Evolutionary conservation across 2,113 vertebrate genomes (phyloP).

Genomic region (Spheniscus mendiculus): DNA sequence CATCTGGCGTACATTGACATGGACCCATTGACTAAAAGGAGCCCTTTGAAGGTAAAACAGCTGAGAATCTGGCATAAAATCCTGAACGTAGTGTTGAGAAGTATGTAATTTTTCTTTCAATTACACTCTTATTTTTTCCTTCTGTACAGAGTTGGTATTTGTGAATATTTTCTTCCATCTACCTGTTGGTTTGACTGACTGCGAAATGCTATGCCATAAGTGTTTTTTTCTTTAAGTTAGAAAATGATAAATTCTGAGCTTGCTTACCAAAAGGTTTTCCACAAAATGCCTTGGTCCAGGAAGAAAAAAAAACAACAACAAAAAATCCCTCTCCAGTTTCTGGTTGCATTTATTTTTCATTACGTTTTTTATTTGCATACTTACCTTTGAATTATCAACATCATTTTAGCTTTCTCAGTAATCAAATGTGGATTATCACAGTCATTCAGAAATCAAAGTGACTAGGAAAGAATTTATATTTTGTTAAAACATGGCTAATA

Average conservation of each 20-base stretch:
- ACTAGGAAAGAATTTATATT: not conserved
- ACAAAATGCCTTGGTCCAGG: not conserved
- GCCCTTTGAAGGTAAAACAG: not conserved
- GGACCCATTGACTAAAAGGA: not conserved
- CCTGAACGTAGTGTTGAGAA: not conserved
- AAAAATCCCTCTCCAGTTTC: not conserved
- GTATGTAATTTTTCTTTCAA: not conserved
- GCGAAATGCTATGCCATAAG: not conserved
- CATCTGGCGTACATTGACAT: not conserved
- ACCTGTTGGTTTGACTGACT: not conserved
- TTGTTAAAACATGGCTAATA: conserved; percentile 37
- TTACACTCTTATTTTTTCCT: not conserved
- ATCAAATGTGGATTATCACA: conserved; percentile 35
- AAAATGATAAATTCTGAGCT: not conserved
- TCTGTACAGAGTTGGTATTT: not conserved
- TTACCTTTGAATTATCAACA: conserved; percentile 31
- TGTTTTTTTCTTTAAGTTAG: not conserved
- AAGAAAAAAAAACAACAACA: not conserved
- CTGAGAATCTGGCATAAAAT: not conserved
- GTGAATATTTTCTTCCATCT: not conserved
- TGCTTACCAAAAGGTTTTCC: not conserved
- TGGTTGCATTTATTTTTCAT: conserved; percentile 13
- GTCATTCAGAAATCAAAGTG: conserved; percentile 47
- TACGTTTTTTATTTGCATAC: not conserved
- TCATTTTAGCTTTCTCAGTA: not conserved